Evolutionary conservation across 2,113 vertebrate genomes (phyloP).

Genomic region (Ancistrus triradiatus): DNA sequence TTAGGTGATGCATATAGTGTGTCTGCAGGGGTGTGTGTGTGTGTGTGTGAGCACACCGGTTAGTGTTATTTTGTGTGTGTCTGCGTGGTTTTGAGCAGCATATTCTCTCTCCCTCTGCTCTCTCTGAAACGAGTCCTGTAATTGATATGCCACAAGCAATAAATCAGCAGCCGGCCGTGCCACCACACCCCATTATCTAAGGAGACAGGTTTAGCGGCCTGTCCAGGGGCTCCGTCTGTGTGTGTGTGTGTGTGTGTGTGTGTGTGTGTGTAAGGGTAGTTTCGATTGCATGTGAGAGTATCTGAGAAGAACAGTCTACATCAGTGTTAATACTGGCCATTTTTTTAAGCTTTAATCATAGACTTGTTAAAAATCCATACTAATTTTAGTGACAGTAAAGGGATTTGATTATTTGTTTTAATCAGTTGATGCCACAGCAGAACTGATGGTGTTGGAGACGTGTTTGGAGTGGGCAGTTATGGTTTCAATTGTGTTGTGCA

Average conservation of each 20-base stretch:
- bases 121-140: constrained; percentile 44
- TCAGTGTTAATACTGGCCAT: no score
- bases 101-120: constrained; percentile 4
- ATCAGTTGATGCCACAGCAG: no score
- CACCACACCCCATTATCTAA: constrained; percentile 48
- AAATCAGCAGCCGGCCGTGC: constrained; percentile 49
- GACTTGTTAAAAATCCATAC: no score
- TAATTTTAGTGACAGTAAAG: no score
- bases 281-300: constrained; percentile 11
- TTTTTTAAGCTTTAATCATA: no score
- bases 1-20: background rate
- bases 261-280: constrained; percentile 17
- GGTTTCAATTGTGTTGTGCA: no score
- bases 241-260: background rate
- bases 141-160: constrained; percentile 56
- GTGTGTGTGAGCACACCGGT: background rate
- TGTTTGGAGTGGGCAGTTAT: no score
- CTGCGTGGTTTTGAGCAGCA: constrained; percentile 15
- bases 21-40: background rate
- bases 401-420: no score
- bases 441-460: no score
- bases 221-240: constrained; percentile 34
- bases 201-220: constrained; percentile 50
- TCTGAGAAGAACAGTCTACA: no score
- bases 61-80: background rate